phyloP scores from a whole-genome alignment of 1,140 invertebrate genomes.

The Tetramorium parvispinum region DNA sequence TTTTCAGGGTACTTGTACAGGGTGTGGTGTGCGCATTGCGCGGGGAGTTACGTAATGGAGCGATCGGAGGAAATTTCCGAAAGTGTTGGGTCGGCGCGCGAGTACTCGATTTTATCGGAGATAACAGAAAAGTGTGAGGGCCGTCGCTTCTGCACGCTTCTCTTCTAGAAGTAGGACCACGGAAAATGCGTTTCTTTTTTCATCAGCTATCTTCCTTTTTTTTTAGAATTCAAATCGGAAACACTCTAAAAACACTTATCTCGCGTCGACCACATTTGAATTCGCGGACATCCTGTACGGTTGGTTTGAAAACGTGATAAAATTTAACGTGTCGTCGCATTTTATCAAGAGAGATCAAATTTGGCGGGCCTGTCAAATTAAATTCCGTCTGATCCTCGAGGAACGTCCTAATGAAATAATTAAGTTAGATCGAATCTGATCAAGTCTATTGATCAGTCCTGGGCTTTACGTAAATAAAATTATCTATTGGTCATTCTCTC shows the following conservation, averaged over 20 bases:
- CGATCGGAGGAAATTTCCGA: slow-evolving; percentile 23
- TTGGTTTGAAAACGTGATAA: slow-evolving; percentile 1
- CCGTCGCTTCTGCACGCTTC: not conserved
- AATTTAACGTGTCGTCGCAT: not conserved
- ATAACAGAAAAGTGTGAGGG: not conserved
- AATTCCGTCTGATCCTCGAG: slow-evolving; percentile 14
- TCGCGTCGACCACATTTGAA: not conserved
- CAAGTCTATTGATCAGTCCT: slow-evolving; percentile 6
- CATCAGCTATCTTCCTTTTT: not conserved
- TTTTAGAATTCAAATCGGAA: not conserved
- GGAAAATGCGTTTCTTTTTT: not conserved
- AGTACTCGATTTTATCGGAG: not conserved
- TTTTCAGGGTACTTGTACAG: not conserved
- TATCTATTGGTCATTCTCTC: not conserved
- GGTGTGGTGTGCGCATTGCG: not conserved
- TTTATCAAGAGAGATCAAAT: slow-evolving; percentile 10
- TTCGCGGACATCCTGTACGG: not conserved
- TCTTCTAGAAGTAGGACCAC: not conserved
- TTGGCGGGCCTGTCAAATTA: not conserved
- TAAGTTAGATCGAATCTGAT: slow-evolving; percentile 15
- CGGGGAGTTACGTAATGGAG: slow-evolving; percentile 7
- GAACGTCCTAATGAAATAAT: not conserved
- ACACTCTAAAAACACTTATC: not conserved
- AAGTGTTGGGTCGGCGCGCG: not conserved
- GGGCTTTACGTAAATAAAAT: slow-evolving; percentile 29